Conservation (phyloP, 1,140 invertebrate species). For the Medauroidea extradentata region DNA sequence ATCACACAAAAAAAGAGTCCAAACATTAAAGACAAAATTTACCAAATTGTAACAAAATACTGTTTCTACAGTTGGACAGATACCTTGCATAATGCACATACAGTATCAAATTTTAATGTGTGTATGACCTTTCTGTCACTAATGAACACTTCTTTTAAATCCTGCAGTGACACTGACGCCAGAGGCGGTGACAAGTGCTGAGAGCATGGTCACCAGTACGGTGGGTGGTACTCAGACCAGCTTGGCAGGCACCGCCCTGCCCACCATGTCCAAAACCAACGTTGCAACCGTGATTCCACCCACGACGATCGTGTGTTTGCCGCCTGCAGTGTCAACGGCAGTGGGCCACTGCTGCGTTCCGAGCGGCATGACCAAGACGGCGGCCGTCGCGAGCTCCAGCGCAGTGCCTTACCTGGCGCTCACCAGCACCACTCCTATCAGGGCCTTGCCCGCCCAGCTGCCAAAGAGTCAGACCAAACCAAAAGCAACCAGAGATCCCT, state of each 20-base stretch:
- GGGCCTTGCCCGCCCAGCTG: slow-evolving; percentile 34
- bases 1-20: too few species aligned
- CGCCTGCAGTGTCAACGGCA: slow-evolving; percentile 34
- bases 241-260: slow-evolving; percentile 17
- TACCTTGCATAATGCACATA: background rate
- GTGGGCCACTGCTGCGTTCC: slow-evolving; percentile 15
- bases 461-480: background rate
- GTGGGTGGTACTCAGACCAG: slow-evolving; percentile 33
- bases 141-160: background rate
- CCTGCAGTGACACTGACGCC: slow-evolving; percentile 46
- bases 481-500: background rate
- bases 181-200: slow-evolving; percentile 40
- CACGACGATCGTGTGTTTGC: slow-evolving; percentile 49
- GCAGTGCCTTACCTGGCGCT: slow-evolving; percentile 50
- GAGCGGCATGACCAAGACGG: slow-evolving; percentile 18
- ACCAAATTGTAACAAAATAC: too few species aligned
- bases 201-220: slow-evolving; percentile 43
- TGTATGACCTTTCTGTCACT: background rate
- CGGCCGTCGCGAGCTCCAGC: slow-evolving; percentile 42
- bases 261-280: slow-evolving; percentile 2
- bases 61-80: too few species aligned
- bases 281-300: slow-evolving; percentile 44
- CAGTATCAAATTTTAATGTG: background rate
- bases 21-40: too few species aligned
- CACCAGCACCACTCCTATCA: slow-evolving; percentile 43